A percentile compares a stretch with the other conserved stretches of the same genome.
phyloP scores from a whole-genome alignment of 2,113 vertebrate species.

The Paraplagusia blochii region DNA sequence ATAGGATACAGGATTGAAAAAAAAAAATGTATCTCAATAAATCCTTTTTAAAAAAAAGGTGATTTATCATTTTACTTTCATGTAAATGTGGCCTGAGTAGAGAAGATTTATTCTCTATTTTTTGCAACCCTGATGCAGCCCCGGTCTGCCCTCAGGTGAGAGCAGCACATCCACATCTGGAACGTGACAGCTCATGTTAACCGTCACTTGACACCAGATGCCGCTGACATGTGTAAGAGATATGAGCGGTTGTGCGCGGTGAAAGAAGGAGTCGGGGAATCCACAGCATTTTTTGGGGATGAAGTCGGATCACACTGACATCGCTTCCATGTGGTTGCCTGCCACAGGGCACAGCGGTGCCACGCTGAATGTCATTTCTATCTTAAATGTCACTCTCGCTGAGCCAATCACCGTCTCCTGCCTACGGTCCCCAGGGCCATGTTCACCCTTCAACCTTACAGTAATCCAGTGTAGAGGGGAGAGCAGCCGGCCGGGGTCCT shows the following conservation, averaged over 20 bases:
- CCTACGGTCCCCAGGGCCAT: conserved; percentile 46
- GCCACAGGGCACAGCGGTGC: conserved; percentile 56
- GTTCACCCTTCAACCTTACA: conserved; percentile 69
- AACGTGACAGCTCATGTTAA: conserved; percentile 56
- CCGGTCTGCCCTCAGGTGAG: conserved; percentile 34
- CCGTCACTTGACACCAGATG: conserved; percentile 49
- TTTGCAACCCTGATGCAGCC: conserved; percentile 18
- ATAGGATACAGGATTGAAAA: no score
- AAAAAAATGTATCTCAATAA: no score
- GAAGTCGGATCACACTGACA: conserved; percentile 61
- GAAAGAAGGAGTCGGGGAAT: conserved; percentile 1
- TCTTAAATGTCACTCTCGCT: conserved; percentile 71
- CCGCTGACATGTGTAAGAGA: conserved; percentile 49
- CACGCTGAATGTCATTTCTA: conserved; percentile 61
- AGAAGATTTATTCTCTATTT: conserved; percentile 17
- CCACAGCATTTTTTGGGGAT: conserved; percentile 43
- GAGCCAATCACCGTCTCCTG: conserved; percentile 46
- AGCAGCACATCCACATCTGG: conserved; percentile 57
- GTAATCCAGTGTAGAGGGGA: conserved; percentile 51
- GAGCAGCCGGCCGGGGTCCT: conserved; percentile 37
- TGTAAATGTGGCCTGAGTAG: background rate
- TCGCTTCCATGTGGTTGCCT: conserved; percentile 44
- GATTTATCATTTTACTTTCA: no score
- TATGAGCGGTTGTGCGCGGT: conserved; percentile 10
- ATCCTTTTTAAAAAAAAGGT: no score